phyloP scores from a whole-genome alignment of 2,797 vertebrate species.

The Gephyroberyx darwinii region DNA sequence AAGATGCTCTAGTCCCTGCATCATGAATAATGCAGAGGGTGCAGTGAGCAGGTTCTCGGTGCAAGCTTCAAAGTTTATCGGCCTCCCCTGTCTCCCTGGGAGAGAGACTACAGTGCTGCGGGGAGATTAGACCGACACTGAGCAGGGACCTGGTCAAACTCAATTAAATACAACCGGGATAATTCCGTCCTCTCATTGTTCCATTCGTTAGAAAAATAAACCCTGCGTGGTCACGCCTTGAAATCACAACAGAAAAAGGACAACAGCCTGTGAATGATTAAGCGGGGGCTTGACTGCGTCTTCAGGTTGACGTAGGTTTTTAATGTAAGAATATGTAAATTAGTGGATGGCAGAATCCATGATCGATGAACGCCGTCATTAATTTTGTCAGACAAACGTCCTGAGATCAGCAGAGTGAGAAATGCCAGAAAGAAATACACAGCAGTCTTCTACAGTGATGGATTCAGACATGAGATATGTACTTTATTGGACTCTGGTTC shows the following conservation, averaged over 20 bases:
- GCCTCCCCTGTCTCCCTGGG: slow-evolving; percentile 69
- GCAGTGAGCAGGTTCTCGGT: slow-evolving; percentile 81
- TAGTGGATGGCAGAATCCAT: slow-evolving; percentile 22
- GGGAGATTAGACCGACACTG: slow-evolving; percentile 74
- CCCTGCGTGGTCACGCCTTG: slow-evolving; percentile 46
- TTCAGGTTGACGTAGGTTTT: slow-evolving; percentile 28
- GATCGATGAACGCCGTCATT: slow-evolving; percentile 65
- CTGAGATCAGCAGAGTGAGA: slow-evolving; percentile 20
- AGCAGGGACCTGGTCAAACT: slow-evolving; percentile 76
- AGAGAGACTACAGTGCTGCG: slow-evolving; percentile 76
- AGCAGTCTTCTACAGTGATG: background rate
- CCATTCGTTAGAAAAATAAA: slow-evolving; percentile 68
- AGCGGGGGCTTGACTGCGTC: slow-evolving; percentile 47
- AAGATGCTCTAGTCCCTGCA: slow-evolving; percentile 80
- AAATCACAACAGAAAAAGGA: slow-evolving; percentile 45
- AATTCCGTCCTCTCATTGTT: slow-evolving; percentile 71
- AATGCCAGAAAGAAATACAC: background rate
- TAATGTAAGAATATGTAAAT: slow-evolving; percentile 70
- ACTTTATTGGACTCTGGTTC: background rate
- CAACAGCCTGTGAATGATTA: slow-evolving; percentile 70
- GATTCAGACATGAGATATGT: too few relatives aligned
- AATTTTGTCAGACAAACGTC: slow-evolving; percentile 58
- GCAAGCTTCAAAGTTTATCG: slow-evolving; percentile 86
- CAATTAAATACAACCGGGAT: slow-evolving; percentile 77
- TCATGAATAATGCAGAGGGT: slow-evolving; percentile 88